Percentiles rank a stretch among this genome's conserved stretches.
These are phyloP conservation scores for Cristatella mucedo DNA, from an alignment of 2,888 invertebrate genomes.

Conservation along the genomic window DNA sequence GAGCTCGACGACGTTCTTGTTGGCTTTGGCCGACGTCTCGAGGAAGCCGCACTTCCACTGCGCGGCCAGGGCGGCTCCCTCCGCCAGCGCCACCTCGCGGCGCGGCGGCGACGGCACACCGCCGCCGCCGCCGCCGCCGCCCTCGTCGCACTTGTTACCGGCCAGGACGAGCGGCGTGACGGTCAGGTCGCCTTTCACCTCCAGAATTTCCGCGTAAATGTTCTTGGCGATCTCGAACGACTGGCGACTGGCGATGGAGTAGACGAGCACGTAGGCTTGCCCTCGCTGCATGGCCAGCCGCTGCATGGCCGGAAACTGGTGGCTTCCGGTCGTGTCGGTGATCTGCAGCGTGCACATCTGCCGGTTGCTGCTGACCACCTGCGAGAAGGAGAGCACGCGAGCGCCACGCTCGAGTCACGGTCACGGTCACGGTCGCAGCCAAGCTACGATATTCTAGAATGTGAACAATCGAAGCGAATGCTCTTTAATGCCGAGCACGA, in stretches of 20 bases:
- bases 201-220: slow-evolving; percentile 75
- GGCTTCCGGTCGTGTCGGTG: slow-evolving; percentile 96
- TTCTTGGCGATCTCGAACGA: slow-evolving; percentile 83
- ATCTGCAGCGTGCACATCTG: slow-evolving; percentile 93
- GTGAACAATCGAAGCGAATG: no score
- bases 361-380: slow-evolving; percentile 3
- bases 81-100: slow-evolving; percentile 3
- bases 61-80: slow-evolving; percentile 51
- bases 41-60: slow-evolving; percentile 82
- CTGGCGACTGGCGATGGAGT: slow-evolving; percentile 86
- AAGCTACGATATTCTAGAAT: no score
- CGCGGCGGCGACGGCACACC: no score
- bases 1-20: slow-evolving; percentile 92
- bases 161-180: slow-evolving; percentile 86
- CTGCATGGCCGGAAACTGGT: slow-evolving; percentile 99
- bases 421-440: no score
- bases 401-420: no score
- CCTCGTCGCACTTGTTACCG: slow-evolving; percentile 95
- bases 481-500: no score
- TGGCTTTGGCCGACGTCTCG: slow-evolving; percentile 98
- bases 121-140: no score
- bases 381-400: no score
- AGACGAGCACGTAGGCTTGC: slow-evolving; percentile 95
- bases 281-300: slow-evolving; percentile 93
- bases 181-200: slow-evolving; percentile 50